Conservation (phyloP, 2,888 invertebrate species). For the Cristatella mucedo region DNA sequence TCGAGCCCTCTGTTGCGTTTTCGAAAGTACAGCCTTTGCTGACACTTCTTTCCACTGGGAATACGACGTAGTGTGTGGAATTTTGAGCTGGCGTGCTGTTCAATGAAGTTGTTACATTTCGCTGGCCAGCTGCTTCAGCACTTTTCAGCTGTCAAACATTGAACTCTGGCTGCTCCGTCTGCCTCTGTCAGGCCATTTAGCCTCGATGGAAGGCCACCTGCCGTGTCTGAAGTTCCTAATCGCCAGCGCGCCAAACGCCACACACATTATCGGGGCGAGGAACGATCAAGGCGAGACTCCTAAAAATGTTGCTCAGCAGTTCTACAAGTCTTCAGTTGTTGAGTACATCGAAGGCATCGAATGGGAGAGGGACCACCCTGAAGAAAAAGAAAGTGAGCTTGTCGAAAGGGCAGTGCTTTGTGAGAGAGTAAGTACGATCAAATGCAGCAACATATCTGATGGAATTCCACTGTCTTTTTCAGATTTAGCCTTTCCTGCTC, state of each 20-base stretch:
- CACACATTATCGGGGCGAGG: constrained; percentile 30
- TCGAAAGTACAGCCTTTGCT: too few relatives aligned
- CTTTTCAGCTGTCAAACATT: too few relatives aligned
- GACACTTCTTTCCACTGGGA: too few relatives aligned
- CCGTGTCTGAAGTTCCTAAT: constrained; percentile 37
- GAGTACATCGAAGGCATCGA: constrained; percentile 37
- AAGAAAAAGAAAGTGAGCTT: constrained; percentile 36
- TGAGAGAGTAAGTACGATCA: too few relatives aligned
- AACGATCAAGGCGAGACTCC: constrained; percentile 40
- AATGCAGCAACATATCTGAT: too few relatives aligned
- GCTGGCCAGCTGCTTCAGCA: too few relatives aligned
- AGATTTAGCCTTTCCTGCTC: constrained; percentile 39
- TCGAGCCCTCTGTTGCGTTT: too few relatives aligned
- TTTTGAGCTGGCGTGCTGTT: too few relatives aligned
- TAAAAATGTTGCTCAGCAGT: constrained; percentile 36
- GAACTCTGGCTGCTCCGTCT: too few relatives aligned
- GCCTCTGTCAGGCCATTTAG: constrained; percentile 36
- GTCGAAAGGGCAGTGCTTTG: too few relatives aligned
- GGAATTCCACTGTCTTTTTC: constrained; percentile 10
- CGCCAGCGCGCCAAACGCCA: constrained; percentile 17
- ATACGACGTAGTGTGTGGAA: too few relatives aligned
- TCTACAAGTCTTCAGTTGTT: constrained; percentile 35
- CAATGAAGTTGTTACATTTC: too few relatives aligned
- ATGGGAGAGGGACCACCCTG: constrained; percentile 37
- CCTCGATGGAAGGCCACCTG: constrained; percentile 37